Base-by-base conservation (phyloP, 2,113 vertebrate genomes). In the Rhineura floridana region DNA sequence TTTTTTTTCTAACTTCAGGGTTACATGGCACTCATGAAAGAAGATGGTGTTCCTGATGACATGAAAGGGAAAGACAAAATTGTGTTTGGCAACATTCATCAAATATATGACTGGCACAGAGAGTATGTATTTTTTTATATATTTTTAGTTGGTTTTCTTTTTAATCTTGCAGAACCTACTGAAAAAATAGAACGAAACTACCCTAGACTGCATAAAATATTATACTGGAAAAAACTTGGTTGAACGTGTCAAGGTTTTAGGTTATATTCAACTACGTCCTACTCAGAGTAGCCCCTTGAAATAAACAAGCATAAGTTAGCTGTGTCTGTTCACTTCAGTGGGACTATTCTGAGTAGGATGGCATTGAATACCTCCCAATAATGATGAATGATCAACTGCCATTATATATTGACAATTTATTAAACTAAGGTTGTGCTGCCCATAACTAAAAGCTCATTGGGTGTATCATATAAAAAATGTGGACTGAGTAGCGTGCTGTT, bases 51-150 rank as follows among this genome's bases (percentile, higher is more conserved):
- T 87, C 99, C 98, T 0, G 99, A 99, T 75, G 99, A 99, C 89
- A 99, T 99, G 99, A 99, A 99, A 94, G 99, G 99, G 84, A 99
- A 99, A 95, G 99, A 99, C 96, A 99, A 99, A 96, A 98, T 99
- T 48, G 98, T 99, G 59, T 99, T 99, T 93, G 99, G 99, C 93
- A 99, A 99, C 96, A 98, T 99, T 93, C 98, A 99, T 93, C 99
- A 99, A 95, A 99, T 99, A 93, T 99, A 98, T 25, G 99, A 99
- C 96, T 99, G 98, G 98, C 99, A 99, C 98, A 98, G 97, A 97
- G 99, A 99, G 99, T 99, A 98, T 0, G 99, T 97, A 92, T 88
- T 44, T 89, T 78, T 67, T 77, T 50, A 46, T 65, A 63, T 87
- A 86, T 86, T 73, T 80, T 90, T 28, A 42, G 39, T 15, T 81